Evolutionary conservation across 2,113 vertebrate species (phyloP).

Genomic region (Cochlearius cochlearius): DNA sequence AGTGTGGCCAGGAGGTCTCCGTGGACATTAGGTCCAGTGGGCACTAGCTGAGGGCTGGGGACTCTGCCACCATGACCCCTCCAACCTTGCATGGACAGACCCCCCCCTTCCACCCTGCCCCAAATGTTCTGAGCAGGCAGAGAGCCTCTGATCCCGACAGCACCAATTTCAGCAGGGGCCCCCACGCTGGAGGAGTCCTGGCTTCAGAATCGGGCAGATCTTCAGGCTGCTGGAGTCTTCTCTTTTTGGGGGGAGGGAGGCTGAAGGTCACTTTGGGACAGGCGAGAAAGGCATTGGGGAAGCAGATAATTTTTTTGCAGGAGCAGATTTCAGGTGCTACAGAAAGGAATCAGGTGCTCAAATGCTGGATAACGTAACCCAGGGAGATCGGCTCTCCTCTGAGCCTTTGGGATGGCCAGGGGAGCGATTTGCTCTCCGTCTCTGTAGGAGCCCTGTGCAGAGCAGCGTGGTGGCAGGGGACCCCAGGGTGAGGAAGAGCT

Average conservation of each 20-base stretch:
- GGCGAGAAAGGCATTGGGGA: not conserved
- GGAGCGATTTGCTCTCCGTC: not conserved
- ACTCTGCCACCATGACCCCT: not conserved
- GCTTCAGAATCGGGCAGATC: not conserved
- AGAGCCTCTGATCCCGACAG: not conserved
- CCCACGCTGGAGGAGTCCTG: not conserved
- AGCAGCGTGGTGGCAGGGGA: not conserved
- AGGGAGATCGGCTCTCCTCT: rapidly evolving
- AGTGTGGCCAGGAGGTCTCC: not conserved
- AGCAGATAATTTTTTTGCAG: not conserved
- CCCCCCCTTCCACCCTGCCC: not conserved
- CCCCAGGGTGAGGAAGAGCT: not conserved
- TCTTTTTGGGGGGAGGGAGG: not conserved
- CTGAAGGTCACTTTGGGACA: not conserved
- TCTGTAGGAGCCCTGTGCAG: not conserved
- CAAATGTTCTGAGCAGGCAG: not conserved
- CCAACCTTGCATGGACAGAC: not conserved
- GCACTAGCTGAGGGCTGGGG: not conserved
- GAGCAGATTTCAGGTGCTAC: not conserved
- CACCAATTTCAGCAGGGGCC: not conserved
- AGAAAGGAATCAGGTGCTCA: not conserved
- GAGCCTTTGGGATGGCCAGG: rapidly evolving
- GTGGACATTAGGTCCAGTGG: no score
- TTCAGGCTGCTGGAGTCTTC: not conserved
- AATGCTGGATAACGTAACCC: not conserved